Base-by-base conservation (phyloP, 2,797 vertebrate species). In the Novumbra hubbsi region DNA sequence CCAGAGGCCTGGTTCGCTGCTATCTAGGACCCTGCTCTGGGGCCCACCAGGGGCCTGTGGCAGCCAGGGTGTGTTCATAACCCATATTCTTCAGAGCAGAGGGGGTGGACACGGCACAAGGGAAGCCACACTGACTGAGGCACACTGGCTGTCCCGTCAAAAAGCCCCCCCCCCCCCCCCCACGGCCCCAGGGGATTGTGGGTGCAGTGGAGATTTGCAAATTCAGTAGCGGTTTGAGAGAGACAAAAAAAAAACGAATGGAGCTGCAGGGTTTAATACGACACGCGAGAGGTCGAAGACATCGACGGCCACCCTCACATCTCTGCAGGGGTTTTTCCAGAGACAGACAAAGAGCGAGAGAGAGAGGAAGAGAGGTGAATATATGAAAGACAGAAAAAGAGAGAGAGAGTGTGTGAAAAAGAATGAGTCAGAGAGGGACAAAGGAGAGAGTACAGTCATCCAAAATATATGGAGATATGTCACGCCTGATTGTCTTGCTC, bases 61-160 rank as follows among this genome's bases (percentile, higher is more conserved):
- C 81, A 80, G 83, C 88, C 78, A 76, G 57, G 57, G 72, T 60
- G 73, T 48, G 41, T 78, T 85, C 82, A 76, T 87, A 87, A 87
- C 89, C 84, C 90, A 92, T 88, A 92, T 92, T 90, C 88, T 84
- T 68, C 62, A 63, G 80, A 80, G 80, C 83, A 7, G 45, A 63
- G 76, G 71, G 73, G 78, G 21, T 11, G 4, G 57, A 70, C 76
- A 73, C 45, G 73, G 60, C 73, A 62, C 62, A 65, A 72, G 74
- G 69, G 79, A 85, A 83, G 79, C 80, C 55, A 72, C 76, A 34
- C 32, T 34, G 32, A 34, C 32, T 34, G 32, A 34, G 32, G 67
- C 4, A 34, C 73, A 77, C 77, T 85, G 78, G 84, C 84, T 84
- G 87, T 76, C 32, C 62, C 24, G 17, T 78, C 62, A 83, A 89